These are phyloP conservation scores for Ophioninae sp. DNA, from an alignment of 2,888 invertebrate genomes.

Conservation along the genomic window DNA sequence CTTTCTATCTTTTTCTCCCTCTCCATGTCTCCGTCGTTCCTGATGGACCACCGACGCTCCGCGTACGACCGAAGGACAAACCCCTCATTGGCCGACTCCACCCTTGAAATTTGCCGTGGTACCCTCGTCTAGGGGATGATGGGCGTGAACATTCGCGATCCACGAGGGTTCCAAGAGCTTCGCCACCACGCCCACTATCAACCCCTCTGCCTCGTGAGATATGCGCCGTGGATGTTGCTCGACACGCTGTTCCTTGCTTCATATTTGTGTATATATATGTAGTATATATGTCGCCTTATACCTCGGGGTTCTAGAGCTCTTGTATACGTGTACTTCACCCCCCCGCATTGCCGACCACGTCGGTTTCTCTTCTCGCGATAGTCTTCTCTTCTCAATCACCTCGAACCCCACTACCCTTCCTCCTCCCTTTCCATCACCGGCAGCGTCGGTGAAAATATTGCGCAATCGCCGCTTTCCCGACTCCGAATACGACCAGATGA, in stretches of 20 bases:
- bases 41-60: slow-evolving; percentile 15
- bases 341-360: neutral
- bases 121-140: slow-evolving; percentile 65
- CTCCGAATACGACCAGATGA: slow-evolving; percentile 10
- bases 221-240: slow-evolving; percentile 41
- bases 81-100: slow-evolving; percentile 78
- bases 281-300: slow-evolving; percentile 8
- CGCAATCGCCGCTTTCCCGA: neutral
- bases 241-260: slow-evolving; percentile 19
- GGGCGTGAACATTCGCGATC: slow-evolving; percentile 64
- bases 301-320: neutral
- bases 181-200: slow-evolving; percentile 64
- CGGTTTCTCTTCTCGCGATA: slow-evolving; percentile 21
- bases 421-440: too few relatives aligned
- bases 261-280: neutral
- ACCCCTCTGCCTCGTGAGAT: slow-evolving; percentile 38
- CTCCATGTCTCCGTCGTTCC: neutral
- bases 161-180: slow-evolving; percentile 64
- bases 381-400: neutral
- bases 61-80: slow-evolving; percentile 65
- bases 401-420: neutral
- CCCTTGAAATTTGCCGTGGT: slow-evolving; percentile 70
- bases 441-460: slow-evolving; percentile 16
- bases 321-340: neutral
- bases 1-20: slow-evolving; percentile 33